A percentile compares a stretch with the other conserved stretches of the same genome.
Conservation (phyloP, 2,797 vertebrate species). For the Macropodus opercularis region DNA sequence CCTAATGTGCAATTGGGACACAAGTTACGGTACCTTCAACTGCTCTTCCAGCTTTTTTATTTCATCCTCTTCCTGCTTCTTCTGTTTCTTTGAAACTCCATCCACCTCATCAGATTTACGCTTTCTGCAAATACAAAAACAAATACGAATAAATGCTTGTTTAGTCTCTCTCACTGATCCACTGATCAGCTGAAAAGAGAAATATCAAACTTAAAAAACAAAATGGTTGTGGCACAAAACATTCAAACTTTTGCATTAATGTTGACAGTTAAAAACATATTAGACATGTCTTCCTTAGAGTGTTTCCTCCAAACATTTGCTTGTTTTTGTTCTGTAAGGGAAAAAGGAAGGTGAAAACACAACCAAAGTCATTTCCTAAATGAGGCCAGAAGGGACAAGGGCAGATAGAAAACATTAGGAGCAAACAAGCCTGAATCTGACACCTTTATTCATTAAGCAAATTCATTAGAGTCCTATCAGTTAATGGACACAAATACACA, state of each 20-base stretch:
- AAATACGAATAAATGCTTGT: too few species aligned
- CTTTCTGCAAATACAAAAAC: constrained; percentile 82
- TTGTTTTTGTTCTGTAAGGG: not conserved
- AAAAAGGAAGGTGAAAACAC: constrained; percentile 3
- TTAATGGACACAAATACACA: constrained; percentile 42
- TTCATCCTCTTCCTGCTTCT: constrained; percentile 89
- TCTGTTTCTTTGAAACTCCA: constrained; percentile 86
- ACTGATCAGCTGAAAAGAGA: too few species aligned
- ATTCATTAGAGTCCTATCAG: constrained; percentile 60
- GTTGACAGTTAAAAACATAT: too few species aligned
- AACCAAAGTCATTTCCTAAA: constrained; percentile 45
- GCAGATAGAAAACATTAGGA: not conserved
- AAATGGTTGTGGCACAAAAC: too few species aligned
- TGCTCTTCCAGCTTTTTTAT: constrained; percentile 87
- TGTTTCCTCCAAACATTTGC: constrained; percentile 15
- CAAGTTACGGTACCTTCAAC: constrained; percentile 83
- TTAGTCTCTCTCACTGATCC: too few species aligned
- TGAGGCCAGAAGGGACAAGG: constrained; percentile 38
- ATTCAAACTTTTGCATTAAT: too few species aligned
- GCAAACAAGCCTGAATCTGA: constrained; percentile 48
- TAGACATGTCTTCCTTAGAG: too few species aligned
- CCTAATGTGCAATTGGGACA: not conserved
- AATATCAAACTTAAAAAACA: too few species aligned
- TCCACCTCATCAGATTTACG: constrained; percentile 87
- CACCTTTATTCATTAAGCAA: constrained; percentile 57